phyloP scores from a whole-genome alignment of 2,797 vertebrate genomes.

The Nyctalus aviator region DNA sequence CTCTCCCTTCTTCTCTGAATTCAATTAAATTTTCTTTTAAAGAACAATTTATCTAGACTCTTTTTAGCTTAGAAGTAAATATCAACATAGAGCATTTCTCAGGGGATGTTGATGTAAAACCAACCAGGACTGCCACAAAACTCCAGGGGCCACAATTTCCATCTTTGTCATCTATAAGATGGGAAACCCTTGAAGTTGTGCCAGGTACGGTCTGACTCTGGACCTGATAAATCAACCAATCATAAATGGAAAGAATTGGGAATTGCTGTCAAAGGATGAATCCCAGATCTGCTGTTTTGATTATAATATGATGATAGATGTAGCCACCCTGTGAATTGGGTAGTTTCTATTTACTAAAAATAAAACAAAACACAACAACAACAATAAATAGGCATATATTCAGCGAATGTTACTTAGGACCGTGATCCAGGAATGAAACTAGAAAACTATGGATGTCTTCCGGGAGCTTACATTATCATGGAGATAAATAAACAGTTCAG shows the following conservation, averaged over 20 bases:
- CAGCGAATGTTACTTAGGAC: not conserved
- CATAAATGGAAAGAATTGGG: not conserved
- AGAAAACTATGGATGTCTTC: not conserved
- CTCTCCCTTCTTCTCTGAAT: no score
- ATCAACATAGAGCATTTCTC: not conserved
- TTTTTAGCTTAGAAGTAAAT: not conserved
- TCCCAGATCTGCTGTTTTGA: not conserved
- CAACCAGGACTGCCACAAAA: not conserved
- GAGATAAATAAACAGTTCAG: not conserved
- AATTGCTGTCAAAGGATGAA: not conserved
- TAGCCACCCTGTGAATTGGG: not conserved
- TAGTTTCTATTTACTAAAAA: conserved; percentile 1
- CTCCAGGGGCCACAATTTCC: not conserved
- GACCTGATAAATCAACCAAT: not conserved
- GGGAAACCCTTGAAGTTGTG: not conserved
- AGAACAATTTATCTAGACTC: not conserved
- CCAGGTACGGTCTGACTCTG: not conserved
- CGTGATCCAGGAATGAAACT: not conserved
- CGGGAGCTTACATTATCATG: not conserved
- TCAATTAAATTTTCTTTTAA: no score
- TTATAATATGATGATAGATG: not conserved
- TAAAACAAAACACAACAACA: not conserved
- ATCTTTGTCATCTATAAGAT: not conserved
- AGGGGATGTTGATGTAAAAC: not conserved
- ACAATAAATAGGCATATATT: conserved; percentile 22